Evolutionary conservation across 2,797 vertebrate species (phyloP), one percentile per base, ranked within the genome.

Genomic region (Rhinophrynus dorsalis): DNA sequence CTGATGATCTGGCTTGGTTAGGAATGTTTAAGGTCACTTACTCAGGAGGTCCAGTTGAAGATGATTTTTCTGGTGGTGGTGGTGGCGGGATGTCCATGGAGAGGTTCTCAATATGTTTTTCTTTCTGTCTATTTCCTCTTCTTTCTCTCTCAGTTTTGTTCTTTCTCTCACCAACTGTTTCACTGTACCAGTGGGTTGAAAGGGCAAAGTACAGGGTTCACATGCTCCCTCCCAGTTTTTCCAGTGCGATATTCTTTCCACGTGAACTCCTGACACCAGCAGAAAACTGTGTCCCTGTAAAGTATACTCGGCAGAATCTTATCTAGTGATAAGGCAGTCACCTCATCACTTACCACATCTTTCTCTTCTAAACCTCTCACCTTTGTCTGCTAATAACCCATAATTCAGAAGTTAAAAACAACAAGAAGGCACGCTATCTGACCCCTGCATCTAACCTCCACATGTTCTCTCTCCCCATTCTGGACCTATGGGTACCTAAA

Each of bases 121-220:
- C 33, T 6, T 20, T 27, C 9, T 17, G 2, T 33, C 13, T 32
- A 1, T 51, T 30, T 23, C 15, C 20, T 13, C 9, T 5, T 38
- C 1, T 52, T 30, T 21, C 52, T 20, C 7, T 13, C 38, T 6
- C 38, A 35, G 32, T 6, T 30, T 26, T 37, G 20, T 27, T 7
- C 54, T 58, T 2, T 26, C 1, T 8, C 29, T 4, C 54, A 9
- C 10, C 15, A 1, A 30, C 4, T n/a, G 45, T 21, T 38, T 38
- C 30, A 27, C 23, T 58, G 38, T 55, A 26, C 17, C 17, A 27
- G 32, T 42, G 26, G 17, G 45, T 27, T 50, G n/a, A 17, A 5
- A 32, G 66, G 13, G 12, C 45, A 60, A 68, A 68, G 66, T 68
- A 45, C 66, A 59, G 11, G 33, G 11, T 23, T 48, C 44, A 27